phyloP scores from a whole-genome alignment of 2,113 vertebrate species.

The Uria aalge region DNA sequence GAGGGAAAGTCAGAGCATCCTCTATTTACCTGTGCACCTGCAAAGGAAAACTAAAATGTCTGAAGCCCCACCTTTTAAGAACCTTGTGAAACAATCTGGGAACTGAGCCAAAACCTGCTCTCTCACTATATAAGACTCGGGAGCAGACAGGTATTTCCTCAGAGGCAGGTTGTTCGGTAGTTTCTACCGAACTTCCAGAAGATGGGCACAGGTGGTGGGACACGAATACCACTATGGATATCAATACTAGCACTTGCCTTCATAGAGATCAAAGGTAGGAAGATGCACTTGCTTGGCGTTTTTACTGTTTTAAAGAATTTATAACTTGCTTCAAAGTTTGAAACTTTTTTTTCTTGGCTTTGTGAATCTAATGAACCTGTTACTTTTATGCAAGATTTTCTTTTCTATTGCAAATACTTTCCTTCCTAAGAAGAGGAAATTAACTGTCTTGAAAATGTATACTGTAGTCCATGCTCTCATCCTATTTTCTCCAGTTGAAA shows the following conservation, averaged over 20 bases:
- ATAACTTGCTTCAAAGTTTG: neutral
- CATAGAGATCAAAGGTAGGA: slow-evolving; percentile 67
- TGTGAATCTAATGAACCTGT: neutral
- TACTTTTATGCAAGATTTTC: neutral
- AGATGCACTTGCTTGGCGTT: neutral
- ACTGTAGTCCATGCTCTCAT: neutral
- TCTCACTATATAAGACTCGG: slow-evolving; percentile 71
- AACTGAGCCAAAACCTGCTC: slow-evolving; percentile 61
- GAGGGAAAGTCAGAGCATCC: slow-evolving; percentile 44
- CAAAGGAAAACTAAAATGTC: slow-evolving; percentile 51
- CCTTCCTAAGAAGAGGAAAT: neutral
- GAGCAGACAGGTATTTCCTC: slow-evolving; percentile 26
- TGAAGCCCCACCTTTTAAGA: slow-evolving; percentile 53
- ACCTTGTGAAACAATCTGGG: slow-evolving; percentile 62
- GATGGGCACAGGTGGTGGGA: slow-evolving; percentile 65
- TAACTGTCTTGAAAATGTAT: neutral
- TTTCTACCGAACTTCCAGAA: slow-evolving; percentile 24
- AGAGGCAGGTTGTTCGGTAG: slow-evolving; percentile 48
- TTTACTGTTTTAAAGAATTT: slow-evolving; percentile 30
- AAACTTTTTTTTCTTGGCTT: neutral
- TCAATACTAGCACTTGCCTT: slow-evolving; percentile 54
- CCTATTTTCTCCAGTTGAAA: neutral
- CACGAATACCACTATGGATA: slow-evolving; percentile 66
- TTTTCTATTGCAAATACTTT: neutral
- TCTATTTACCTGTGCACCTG: slow-evolving; percentile 67